These are phyloP conservation scores for Microtus richardsoni DNA, from an alignment of 2,113 vertebrate species.

Conservation along the genomic window DNA sequence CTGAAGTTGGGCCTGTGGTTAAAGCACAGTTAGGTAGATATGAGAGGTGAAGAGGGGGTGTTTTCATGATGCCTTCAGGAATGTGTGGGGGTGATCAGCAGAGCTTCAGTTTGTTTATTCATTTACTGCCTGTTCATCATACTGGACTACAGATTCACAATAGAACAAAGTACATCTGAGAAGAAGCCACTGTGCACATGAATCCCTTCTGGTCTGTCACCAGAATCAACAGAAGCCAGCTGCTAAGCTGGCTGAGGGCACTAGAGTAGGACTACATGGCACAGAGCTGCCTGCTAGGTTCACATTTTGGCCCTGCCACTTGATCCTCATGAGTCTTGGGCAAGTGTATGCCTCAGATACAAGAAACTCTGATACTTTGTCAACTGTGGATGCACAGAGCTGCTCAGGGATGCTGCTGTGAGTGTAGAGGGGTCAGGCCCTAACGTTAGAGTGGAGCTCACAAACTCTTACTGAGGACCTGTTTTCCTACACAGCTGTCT, in stretches of 20 bases:
- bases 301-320: neutral
- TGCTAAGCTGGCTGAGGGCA: neutral
- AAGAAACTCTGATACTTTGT: neutral
- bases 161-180: rapidly evolving
- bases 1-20: neutral
- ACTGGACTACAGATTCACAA: rapidly evolving
- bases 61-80: rapidly evolving
- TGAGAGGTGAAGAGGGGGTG: neutral
- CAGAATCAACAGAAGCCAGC: rapidly evolving
- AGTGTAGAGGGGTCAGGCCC: neutral
- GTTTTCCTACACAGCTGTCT: rapidly evolving
- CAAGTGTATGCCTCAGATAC: neutral
- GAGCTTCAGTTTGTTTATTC: too few relatives aligned
- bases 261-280: rapidly evolving
- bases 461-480: rapidly evolving
- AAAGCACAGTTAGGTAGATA: neutral
- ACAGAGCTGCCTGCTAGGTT: neutral
- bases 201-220: rapidly evolving
- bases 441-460: too few relatives aligned
- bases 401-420: neutral
- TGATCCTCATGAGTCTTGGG: neutral
- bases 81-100: too few relatives aligned
- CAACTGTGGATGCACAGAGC: rapidly evolving
- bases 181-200: neutral
- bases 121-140: neutral